These are phyloP conservation scores for Sphyrna mokarran DNA, from an alignment of 2,113 vertebrate genomes.

Conservation along the genomic window DNA sequence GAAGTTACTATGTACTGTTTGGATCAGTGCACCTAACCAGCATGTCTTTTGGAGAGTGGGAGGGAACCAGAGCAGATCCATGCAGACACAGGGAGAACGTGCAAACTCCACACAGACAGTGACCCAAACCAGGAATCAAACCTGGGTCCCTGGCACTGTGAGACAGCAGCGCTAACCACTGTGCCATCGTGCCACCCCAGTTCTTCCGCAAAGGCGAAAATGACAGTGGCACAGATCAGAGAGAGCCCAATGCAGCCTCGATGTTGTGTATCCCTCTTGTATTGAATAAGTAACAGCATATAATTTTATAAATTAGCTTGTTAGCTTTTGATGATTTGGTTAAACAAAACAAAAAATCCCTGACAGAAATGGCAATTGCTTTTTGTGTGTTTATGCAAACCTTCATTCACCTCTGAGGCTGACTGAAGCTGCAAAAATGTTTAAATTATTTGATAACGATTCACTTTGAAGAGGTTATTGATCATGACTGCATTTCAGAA, in stretches of 20 bases:
- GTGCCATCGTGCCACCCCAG: too few species aligned
- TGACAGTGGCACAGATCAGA: neutral
- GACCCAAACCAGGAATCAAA: too few species aligned
- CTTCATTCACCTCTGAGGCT: neutral
- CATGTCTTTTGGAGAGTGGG: too few species aligned
- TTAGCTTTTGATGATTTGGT: constrained; percentile 29
- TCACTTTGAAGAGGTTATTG: constrained; percentile 32
- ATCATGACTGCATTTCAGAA: neutral
- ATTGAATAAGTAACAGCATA: neutral
- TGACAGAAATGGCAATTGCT: neutral
- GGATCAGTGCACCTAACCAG: too few species aligned
- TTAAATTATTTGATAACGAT: constrained; percentile 17
- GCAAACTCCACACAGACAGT: too few species aligned
- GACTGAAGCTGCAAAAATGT: constrained; percentile 23
- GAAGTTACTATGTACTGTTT: too few species aligned
- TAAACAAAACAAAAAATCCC: constrained; percentile 12
- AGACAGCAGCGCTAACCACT: too few species aligned
- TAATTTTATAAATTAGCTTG: neutral
- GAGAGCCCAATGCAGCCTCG: neutral
- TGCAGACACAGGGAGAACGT: too few species aligned
- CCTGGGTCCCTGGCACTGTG: too few species aligned
- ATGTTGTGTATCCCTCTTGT: neutral
- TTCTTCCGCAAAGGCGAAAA: neutral
- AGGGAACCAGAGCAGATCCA: too few species aligned
- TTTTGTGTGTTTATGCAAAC: constrained; percentile 16